Conservation (phyloP, 2,888 invertebrate species). For the Andrena haemorrhoa region DNA sequence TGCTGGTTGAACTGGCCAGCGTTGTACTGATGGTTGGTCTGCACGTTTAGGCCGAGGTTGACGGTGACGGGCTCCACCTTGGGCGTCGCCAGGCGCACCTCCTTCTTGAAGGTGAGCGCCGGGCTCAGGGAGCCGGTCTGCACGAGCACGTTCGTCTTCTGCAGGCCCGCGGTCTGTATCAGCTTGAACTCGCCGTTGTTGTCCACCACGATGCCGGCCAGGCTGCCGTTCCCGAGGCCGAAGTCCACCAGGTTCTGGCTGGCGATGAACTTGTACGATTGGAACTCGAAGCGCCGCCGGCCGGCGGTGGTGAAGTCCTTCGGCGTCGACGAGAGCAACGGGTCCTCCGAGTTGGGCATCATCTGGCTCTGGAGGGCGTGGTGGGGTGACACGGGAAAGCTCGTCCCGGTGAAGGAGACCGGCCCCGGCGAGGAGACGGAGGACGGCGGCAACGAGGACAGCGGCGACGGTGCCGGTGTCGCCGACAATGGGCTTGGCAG, state of each 20-base stretch:
- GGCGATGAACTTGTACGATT: constrained; percentile 86
- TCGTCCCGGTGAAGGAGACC: constrained; percentile 79
- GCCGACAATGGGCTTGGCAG: constrained; percentile 89
- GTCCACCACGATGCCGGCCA: constrained; percentile 88
- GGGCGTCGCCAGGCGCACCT: constrained; percentile 78
- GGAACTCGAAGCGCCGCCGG: constrained; percentile 87
- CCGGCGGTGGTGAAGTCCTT: constrained; percentile 89
- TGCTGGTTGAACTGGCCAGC: constrained; percentile 78
- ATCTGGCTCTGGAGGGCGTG: constrained; percentile 91
- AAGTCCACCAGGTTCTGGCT: constrained; percentile 86
- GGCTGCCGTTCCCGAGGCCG: constrained; percentile 86
- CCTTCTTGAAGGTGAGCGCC: constrained; percentile 81
- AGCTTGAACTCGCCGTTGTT: constrained; percentile 88
- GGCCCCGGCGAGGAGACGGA: constrained; percentile 83
- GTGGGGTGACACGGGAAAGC: constrained; percentile 84
- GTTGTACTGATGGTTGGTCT: constrained; percentile 73
- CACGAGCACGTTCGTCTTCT: constrained; percentile 83
- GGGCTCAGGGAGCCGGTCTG: constrained; percentile 81
- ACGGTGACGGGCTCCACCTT: constrained; percentile 78
- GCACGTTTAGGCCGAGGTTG: constrained; percentile 74
- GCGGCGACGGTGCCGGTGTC: constrained; percentile 87
- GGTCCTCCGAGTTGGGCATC: constrained; percentile 95
- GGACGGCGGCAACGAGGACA: constrained; percentile 83
- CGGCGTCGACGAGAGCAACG: constrained; percentile 92
- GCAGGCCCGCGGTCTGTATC: constrained; percentile 86